phyloP scores from a whole-genome alignment of 2,888 invertebrate genomes.

The Caprella mutica region DNA sequence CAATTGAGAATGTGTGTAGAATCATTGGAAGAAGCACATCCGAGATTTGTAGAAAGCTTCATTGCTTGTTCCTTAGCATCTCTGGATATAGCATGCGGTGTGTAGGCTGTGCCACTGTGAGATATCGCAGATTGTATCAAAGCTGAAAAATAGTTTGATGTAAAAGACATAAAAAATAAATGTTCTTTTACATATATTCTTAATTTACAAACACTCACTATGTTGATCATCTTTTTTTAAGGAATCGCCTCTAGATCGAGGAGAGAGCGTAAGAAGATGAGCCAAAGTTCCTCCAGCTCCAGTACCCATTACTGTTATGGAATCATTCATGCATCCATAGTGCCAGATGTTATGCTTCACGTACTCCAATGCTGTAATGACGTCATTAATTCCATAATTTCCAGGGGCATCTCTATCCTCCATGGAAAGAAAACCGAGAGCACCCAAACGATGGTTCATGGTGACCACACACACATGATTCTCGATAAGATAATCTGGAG shows the following conservation, averaged over 20 bases:
- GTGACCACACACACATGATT: constrained; percentile 25
- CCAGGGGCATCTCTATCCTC: constrained; percentile 29
- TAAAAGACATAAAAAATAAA: neutral
- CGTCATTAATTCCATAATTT: constrained; percentile 33
- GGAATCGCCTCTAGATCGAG: constrained; percentile 18
- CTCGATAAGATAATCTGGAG: constrained; percentile 31
- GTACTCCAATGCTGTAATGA: constrained; percentile 26
- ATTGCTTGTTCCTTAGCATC: constrained; percentile 12
- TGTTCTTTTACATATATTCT: too few relatives aligned
- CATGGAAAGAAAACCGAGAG: constrained; percentile 34
- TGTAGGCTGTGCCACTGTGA: constrained; percentile 32
- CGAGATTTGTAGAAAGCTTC: constrained; percentile 11
- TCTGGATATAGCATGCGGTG: constrained; percentile 26
- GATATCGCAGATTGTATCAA: constrained; percentile 25
- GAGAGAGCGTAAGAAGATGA: constrained; percentile 22
- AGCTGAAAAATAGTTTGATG: too few relatives aligned
- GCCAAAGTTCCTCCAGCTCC: constrained; percentile 28
- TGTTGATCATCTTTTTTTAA: constrained; percentile 14
- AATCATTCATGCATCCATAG: constrained; percentile 30
- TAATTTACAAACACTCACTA: constrained; percentile 16
- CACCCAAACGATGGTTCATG: constrained; percentile 29
- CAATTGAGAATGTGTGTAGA: constrained; percentile 14
- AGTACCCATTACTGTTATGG: constrained; percentile 27
- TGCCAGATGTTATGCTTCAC: constrained; percentile 22
- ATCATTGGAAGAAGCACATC: constrained; percentile 6